Evolutionary conservation across 2,888 invertebrate genomes (phyloP), one percentile per base, ranked within the genome.

Genomic region (Dioctria rufipes): DNA sequence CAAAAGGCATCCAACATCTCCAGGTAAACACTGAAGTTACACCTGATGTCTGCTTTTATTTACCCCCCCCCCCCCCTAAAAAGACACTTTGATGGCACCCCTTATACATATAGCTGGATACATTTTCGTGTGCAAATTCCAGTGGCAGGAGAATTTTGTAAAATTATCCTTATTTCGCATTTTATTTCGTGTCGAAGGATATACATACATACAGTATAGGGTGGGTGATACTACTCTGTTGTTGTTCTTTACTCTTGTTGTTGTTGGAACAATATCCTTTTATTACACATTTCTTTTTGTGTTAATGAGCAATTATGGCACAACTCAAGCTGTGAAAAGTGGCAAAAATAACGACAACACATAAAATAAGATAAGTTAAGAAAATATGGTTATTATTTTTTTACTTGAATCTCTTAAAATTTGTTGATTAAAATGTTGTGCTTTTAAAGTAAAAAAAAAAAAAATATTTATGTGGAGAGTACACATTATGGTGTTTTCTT

Each of bases 281-380:
- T 54, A 54, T 54, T 54, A 11, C 54, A 11, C 54, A 11, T 54
- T 54, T 54, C 54, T 54, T 54, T 54, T n/a, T 54, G 54, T 54
- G 54, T 54, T 54, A 54, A 54, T 54, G 54, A 54, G 54, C 54
- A 54, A 54, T 54, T 11, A 54, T 54, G 3, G n/a, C n/a, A 54
- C 54, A n/a, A 1, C n/a, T 54, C 0, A 6, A n/a, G 54, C 1
- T 11, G 54, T 54, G 11, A n/a, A 54, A 6, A 4, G 54, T 8
- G 54, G 25, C 3, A 54, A 11, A 54, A 54, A 11, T 54, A 54
- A 54, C n/a, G 54, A n/a, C 54, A n/a, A n/a, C 2, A n/a, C 54
- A 25, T 25, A n/a, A 54, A 54, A 4, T 54, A 4, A 54, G 54
- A 54, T 54, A 54, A 54, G 54, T n/a, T n/a, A 54, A 11, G 54